phyloP scores from a whole-genome alignment of 2,888 invertebrate species.

The Nemapogon koenigi region DNA sequence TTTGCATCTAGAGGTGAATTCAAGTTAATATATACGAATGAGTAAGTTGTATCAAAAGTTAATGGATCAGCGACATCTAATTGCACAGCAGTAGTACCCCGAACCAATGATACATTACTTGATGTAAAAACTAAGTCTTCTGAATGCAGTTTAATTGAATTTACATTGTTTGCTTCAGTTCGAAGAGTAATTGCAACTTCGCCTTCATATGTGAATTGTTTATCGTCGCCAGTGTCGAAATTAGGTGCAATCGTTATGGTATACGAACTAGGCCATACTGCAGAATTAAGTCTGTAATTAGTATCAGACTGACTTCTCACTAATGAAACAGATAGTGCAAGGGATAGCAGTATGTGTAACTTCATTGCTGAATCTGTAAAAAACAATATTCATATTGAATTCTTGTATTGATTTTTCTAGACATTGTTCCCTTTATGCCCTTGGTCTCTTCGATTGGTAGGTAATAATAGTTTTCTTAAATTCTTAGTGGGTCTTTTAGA shows the following conservation, averaged over 20 bases:
- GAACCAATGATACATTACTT: conserved; percentile 27
- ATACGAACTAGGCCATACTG: conserved; percentile 59
- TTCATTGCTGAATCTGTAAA: conserved; percentile 46
- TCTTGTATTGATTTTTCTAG: too few species aligned
- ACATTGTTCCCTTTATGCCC: too few species aligned
- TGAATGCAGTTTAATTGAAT: conserved; percentile 46
- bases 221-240: conserved; percentile 41
- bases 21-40: conserved; percentile 57
- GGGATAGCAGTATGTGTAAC: conserved; percentile 20
- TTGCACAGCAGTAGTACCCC: conserved; percentile 21
- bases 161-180: conserved; percentile 25
- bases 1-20: conserved; percentile 31
- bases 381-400: conserved; percentile 16
- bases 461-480: too few species aligned
- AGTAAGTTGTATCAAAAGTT: conserved; percentile 36
- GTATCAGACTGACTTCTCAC: conserved; percentile 26
- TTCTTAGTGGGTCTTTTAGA: too few species aligned
- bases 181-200: conserved; percentile 40
- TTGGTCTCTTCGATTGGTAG: too few species aligned
- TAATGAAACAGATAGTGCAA: conserved; percentile 16
- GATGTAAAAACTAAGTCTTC: conserved; percentile 33
- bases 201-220: conserved; percentile 53
- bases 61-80: conserved; percentile 28
- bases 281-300: conserved; percentile 40
- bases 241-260: conserved; percentile 57